Conservation (phyloP, 2,113 vertebrate genomes). For the Neogobius melanostomus region DNA sequence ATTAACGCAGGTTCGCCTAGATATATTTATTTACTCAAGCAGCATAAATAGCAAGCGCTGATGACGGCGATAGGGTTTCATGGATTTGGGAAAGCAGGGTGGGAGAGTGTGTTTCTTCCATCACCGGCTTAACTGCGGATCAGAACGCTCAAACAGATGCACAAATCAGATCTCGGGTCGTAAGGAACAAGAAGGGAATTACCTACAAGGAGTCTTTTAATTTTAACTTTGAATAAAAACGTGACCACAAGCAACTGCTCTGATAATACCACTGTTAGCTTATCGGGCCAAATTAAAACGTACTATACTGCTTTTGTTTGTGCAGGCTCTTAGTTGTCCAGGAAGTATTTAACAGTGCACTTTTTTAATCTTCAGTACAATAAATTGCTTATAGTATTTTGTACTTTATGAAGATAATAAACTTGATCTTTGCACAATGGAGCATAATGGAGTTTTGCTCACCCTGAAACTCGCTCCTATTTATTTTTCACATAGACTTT, state of each 20-base stretch:
- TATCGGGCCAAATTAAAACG: not conserved
- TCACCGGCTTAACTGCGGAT: constrained; percentile 52
- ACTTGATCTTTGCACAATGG: too few relatives aligned
- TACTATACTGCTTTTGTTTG: not conserved
- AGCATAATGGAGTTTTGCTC: too few relatives aligned
- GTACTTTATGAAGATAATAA: too few relatives aligned
- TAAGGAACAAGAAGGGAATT: constrained; percentile 6
- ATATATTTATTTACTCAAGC: constrained; percentile 83
- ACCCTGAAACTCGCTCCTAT: too few relatives aligned
- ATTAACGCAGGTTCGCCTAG: constrained; percentile 78
- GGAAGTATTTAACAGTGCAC: too few relatives aligned
- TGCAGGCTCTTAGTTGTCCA: not conserved
- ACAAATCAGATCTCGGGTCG: constrained; percentile 39
- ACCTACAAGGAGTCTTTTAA: constrained; percentile 1
- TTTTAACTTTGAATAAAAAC: constrained; percentile 5
- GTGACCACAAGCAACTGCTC: not conserved
- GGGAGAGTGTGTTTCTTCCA: constrained; percentile 49
- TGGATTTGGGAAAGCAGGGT: constrained; percentile 42
- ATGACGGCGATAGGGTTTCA: constrained; percentile 72
- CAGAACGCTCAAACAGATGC: constrained; percentile 64
- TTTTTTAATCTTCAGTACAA: too few relatives aligned
- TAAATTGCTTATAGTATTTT: too few relatives aligned
- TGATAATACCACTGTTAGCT: not conserved
- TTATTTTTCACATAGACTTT: too few relatives aligned
- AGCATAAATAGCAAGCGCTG: constrained; percentile 74